Evolutionary conservation across 1,140 invertebrate species (phyloP), one percentile per base, ranked within the genome.

Genomic region (Drosophila suzukii): DNA sequence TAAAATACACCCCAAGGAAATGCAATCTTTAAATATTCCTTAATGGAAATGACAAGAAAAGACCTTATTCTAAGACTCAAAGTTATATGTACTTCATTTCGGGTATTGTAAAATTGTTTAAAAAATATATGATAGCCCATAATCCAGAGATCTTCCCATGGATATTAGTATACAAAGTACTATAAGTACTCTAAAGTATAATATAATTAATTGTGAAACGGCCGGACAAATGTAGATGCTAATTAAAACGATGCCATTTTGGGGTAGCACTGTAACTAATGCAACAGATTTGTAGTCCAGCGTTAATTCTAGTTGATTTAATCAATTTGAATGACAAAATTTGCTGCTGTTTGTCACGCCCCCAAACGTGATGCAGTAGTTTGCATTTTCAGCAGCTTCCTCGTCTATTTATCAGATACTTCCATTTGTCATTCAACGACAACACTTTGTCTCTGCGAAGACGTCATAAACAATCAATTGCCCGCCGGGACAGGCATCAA

Each of bases 251-350:
- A 62, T 75, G 49, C 11, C 32, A 75, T n/a, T 44, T 71, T 43
- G 54, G 4, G 12, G 13, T 20, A 53, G 27, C 34, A 27, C 43
- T 43, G 20, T 43, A 54, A 36, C 24, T 43, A 67, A 49, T 27
- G 72, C 43, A 27, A 39, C 17, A 57, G 59, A 50, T 74, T 74
- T 74, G 70, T 63, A 57, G 39, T 54, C 17, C 27, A 53, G 27
- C 8, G 20, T 12, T 59, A 43, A 62, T 59, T 62, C 55, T 5
- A 68, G 53, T 49, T 41, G 62, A 76, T 76, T 60, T 60, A 55
- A 76, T 60, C 62, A 76, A 67, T 58, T 75, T 58, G 75, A 75
- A 55, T 58, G 30, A 55, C 61, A 75, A 66, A 75, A 46, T 66
- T 66, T n/a, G 49, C 43, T 39, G 6, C 46, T 50, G 36, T 34